Conservation (phyloP, 2,797 vertebrate species). For the Gambusia yucatana region DNA sequence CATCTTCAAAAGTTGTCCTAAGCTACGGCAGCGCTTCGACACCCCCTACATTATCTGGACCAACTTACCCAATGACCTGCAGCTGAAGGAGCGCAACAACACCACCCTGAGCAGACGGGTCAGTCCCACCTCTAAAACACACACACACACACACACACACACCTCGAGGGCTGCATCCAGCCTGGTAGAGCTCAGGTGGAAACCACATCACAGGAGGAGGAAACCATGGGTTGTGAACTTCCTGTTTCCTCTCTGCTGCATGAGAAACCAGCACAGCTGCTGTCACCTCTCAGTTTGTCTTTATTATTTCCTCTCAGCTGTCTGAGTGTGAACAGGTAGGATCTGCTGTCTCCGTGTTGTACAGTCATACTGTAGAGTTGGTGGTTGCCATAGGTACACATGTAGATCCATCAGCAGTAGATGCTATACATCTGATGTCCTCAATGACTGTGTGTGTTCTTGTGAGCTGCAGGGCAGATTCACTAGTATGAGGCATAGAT, state of each 20-base stretch:
- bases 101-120: slow-evolving; percentile 85
- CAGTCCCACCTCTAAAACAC: slow-evolving; percentile 42
- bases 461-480: background rate
- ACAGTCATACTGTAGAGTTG: slow-evolving; percentile 18
- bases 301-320: slow-evolving; percentile 86
- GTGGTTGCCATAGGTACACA: slow-evolving; percentile 28
- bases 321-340: slow-evolving; percentile 92
- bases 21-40: slow-evolving; percentile 92
- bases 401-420: slow-evolving; percentile 5
- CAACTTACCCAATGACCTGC: slow-evolving; percentile 92
- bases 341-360: slow-evolving; percentile 56
- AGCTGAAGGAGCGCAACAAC: slow-evolving; percentile 92
- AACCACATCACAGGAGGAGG: background rate
- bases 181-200: background rate
- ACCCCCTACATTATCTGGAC: slow-evolving; percentile 94
- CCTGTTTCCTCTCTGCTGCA: background rate
- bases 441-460: background rate
- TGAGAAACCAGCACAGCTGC: slow-evolving; percentile 10
- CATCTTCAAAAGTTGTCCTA: slow-evolving; percentile 93
- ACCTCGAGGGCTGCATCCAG: background rate
- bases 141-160: background rate
- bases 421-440: background rate
- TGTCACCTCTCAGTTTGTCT: slow-evolving; percentile 46
- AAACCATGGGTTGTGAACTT: background rate
- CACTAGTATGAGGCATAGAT: background rate